Base-by-base conservation (phyloP, 2,888 invertebrate species). In the Cetonia aurata region DNA sequence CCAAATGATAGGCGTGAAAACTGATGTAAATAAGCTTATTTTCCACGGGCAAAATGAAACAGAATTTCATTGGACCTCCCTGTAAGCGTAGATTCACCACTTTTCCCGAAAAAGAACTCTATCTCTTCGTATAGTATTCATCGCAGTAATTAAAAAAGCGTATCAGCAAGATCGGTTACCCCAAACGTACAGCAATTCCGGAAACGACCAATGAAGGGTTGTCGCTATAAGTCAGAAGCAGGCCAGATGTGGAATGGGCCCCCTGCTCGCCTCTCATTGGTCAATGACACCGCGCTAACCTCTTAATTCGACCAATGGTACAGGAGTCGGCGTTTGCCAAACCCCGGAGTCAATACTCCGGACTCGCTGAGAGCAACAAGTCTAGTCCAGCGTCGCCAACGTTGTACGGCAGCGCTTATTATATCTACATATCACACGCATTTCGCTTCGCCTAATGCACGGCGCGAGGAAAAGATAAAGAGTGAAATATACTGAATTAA, bases 161-260 rank as follows among this genome's bases (percentile, higher is more conserved):
- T 37, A 37, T 44, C 17, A 42, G 42, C 42, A 42, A 42, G 9
- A 42, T 57, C 57, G 19, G 9, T 33, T 41, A 57, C 42, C 42
- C 42, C 42, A 42, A 17, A 42, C 42, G 15, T 57, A 57, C 17
- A 13, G 57, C 79, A 77, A 79, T 77, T 77, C 81, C 82, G 82
- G 82, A 83, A 81, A 80, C 81, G 70, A 78, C 80, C 81, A 80
- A 82, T 82, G 75, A 78, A 77, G 80, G 76, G 76, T 69, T 69
- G 72, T 68, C 74, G 73, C 75, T 71, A 75, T 69, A 69, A 70
- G 60, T 41, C 75, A 76, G 76, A 83, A 82, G 80, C 80, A 81
- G 81, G 81, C 78, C 80, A 81, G 73, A 80, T 78, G 74, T 76
- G 75, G 77, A 75, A 78, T 75, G 77, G 74, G 75, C 71, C 62